Evolutionary conservation across 1,140 invertebrate species (phyloP).

Genomic region (Antheraea pernyi): DNA sequence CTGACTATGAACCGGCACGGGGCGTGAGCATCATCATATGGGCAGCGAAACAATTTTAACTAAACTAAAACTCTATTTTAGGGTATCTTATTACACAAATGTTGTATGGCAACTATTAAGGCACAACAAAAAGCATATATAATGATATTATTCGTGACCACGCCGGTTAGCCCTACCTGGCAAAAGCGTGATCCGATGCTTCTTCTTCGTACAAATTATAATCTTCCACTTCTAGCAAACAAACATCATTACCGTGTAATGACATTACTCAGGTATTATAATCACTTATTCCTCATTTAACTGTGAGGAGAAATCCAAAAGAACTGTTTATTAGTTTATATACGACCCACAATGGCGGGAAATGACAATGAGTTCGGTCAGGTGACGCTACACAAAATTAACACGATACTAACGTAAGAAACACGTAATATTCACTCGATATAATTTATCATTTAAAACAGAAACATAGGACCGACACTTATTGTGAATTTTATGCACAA

Average conservation of each 20-base stretch:
- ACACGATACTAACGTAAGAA: slow-evolving; percentile 6
- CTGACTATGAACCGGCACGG: slow-evolving; percentile 77
- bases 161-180: slow-evolving; percentile 73
- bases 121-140: not conserved
- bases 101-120: not conserved
- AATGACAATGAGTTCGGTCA: slow-evolving; percentile 78
- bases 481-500: slow-evolving; percentile 39
- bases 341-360: slow-evolving; percentile 78
- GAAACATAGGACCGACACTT: slow-evolving; percentile 15
- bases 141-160: slow-evolving; percentile 40
- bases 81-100: not conserved
- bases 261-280: slow-evolving; percentile 70
- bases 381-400: slow-evolving; percentile 73
- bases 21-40: slow-evolving; percentile 62
- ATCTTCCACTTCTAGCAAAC: slow-evolving; percentile 77
- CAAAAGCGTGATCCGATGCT: slow-evolving; percentile 75
- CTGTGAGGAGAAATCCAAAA: slow-evolving; percentile 34
- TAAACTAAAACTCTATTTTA: not conserved
- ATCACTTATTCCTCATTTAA: slow-evolving; percentile 58
- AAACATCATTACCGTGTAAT: slow-evolving; percentile 77
- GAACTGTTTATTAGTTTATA: slow-evolving; percentile 48
- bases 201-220: slow-evolving; percentile 77
- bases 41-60: slow-evolving; percentile 25
- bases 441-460: not conserved
- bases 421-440: slow-evolving; percentile 14